A percentile compares a stretch with the other conserved stretches of the same genome.
phyloP scores from a whole-genome alignment of 2,113 vertebrate species.

The Saimiri boliviensis region DNA sequence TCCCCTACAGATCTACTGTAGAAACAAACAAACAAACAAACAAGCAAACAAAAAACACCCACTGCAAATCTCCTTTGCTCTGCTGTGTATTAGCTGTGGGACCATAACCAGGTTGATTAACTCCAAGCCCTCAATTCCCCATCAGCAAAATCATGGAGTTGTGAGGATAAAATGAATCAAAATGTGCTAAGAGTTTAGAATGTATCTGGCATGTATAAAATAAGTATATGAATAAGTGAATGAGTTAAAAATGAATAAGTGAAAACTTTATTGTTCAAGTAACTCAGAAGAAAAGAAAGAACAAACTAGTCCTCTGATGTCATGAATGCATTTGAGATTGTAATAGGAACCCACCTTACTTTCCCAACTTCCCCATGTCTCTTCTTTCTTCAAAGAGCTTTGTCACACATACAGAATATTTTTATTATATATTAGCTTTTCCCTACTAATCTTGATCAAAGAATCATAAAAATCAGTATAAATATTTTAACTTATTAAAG shows the following conservation, averaged over 20 bases:
- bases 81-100: neutral
- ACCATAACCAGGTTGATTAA: too few species aligned
- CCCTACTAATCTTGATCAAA: neutral
- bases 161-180: neutral
- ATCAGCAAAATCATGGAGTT: neutral
- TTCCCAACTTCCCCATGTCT: too few species aligned
- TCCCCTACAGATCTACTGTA: neutral
- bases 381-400: neutral
- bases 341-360: neutral
- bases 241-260: neutral
- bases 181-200: neutral
- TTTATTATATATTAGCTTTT: neutral
- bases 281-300: neutral
- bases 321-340: neutral
- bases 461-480: neutral
- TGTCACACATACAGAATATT: neutral
- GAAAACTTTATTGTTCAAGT: neutral
- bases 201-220: neutral
- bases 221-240: neutral
- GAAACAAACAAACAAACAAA: too few species aligned
- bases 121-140: neutral
- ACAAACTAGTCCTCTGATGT: neutral
- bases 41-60: too few species aligned
- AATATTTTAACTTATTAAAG: neutral
- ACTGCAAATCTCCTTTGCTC: neutral